phyloP scores from a whole-genome alignment of 2,113 vertebrate species.

The Malurus alboscapulatus region DNA sequence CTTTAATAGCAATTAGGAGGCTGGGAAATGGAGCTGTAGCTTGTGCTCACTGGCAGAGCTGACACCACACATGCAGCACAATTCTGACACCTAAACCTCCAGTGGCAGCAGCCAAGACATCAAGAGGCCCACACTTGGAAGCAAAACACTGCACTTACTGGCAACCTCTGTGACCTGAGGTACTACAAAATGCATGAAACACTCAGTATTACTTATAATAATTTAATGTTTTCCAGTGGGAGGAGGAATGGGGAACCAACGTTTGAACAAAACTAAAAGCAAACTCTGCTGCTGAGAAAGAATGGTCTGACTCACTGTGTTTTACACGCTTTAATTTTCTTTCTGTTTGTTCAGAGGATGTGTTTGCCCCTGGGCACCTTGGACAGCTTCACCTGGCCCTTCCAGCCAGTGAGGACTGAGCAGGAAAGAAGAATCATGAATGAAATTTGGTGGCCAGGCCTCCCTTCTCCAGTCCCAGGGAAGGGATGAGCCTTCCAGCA shows the following conservation, averaged over 20 bases:
- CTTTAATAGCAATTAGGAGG: constrained; percentile 52
- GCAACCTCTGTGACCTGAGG: neutral
- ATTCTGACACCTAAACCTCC: constrained; percentile 45
- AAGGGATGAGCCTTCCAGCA: neutral
- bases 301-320: neutral
- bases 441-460: neutral
- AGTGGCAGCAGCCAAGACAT: neutral
- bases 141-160: neutral
- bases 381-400: neutral
- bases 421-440: neutral
- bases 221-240: neutral
- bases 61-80: constrained; percentile 3
- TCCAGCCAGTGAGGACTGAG: neutral
- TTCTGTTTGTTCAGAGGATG: neutral
- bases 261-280: neutral
- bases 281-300: neutral
- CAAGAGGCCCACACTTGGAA: neutral
- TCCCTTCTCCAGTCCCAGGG: neutral
- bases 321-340: neutral
- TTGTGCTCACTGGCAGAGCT: constrained; percentile 27
- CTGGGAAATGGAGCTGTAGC: constrained; percentile 11
- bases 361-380: neutral
- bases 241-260: neutral
- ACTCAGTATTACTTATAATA: neutral
- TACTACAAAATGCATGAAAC: constrained; percentile 18